Base-by-base conservation (phyloP, 2,113 vertebrate genomes). In the Rallus limicola region DNA sequence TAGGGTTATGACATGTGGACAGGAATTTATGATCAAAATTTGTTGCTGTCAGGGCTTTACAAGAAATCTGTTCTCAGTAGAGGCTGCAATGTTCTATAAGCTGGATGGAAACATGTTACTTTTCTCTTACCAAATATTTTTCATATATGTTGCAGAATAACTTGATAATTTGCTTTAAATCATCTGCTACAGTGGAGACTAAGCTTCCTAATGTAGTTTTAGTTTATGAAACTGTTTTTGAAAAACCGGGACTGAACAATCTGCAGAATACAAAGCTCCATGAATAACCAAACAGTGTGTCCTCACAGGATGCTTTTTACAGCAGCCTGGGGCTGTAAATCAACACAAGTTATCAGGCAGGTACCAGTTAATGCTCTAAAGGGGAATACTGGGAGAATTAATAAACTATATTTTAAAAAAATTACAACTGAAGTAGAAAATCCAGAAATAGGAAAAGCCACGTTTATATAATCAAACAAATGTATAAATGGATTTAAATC, bases 101-200 rank as follows among this genome's bases (percentile, higher is more conserved):
- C 31, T 76, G 25, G 2, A 42, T 58, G 16, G 44, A 72, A 91
- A 87, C n/a, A 40, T 72, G 17, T 46, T 86, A 42, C 69, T 76
- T 86, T 75, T 72, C 4, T 50, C 21, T 63, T 76, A 63, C 26
- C 34, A 77, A 91, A 89, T 74, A 69, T 72, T 92, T 92, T 88
- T 85, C 40, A 52, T 59, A 67, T 65, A 48, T 59, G 10, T 60
- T 94, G 67, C 34, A 72, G 31, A 80, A 42, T 85, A 63, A 55
- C n/a, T 72, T 63, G 40, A 36, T 83, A 69, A 76, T 87, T 91
- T 85, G 11, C 53, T 69, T 92, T 89, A 74, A 89, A 92, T 87
- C 9, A 38, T 82, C 55, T 85, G 56, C 72, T 92, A 59, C 59
- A 55, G 58, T 52, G 55, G 25, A 72, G 36, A 82, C 29, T 77